phyloP scores from a whole-genome alignment of 1,140 invertebrate genomes.

The Musca domestica region DNA sequence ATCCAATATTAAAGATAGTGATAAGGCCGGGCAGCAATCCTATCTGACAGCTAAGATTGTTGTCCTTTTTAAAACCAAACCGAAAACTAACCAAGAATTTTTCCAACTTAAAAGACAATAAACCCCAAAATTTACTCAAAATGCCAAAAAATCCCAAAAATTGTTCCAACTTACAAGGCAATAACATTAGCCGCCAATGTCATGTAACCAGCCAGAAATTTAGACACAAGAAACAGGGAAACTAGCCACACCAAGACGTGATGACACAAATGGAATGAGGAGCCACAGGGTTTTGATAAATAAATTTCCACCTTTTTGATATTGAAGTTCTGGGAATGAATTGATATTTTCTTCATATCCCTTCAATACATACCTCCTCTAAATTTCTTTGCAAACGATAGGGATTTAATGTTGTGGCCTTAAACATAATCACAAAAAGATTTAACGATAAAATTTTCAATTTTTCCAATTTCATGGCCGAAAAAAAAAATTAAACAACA shows the following conservation, averaged over 20 bases:
- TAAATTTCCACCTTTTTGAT: constrained; percentile 1
- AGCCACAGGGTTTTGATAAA: constrained; percentile 1
- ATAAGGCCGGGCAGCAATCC: no score
- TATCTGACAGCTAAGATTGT: no score
- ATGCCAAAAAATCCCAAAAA: background rate
- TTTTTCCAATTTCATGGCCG: constrained; percentile 30
- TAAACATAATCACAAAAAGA: constrained; percentile 36
- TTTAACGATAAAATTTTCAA: constrained; percentile 39
- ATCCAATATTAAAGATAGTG: no score
- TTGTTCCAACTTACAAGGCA: constrained; percentile 35
- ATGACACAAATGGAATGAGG: background rate
- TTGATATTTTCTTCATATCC: background rate
- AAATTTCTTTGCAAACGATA: constrained; percentile 34
- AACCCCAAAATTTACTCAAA: no score
- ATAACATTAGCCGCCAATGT: constrained; percentile 38
- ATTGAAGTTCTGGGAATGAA: background rate
- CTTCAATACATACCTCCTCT: constrained; percentile 25
- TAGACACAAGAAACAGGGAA: constrained; percentile 12
- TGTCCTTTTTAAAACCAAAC: no score
- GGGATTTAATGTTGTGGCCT: constrained; percentile 38
- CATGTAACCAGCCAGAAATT: constrained; percentile 37
- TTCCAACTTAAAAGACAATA: no score
- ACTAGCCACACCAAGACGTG: constrained; percentile 12
- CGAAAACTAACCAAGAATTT: no score
- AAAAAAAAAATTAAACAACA: no score